These are phyloP conservation scores for Myxocyprinus asiaticus DNA, from an alignment of 2,113 vertebrate species.

Conservation along the genomic window DNA sequence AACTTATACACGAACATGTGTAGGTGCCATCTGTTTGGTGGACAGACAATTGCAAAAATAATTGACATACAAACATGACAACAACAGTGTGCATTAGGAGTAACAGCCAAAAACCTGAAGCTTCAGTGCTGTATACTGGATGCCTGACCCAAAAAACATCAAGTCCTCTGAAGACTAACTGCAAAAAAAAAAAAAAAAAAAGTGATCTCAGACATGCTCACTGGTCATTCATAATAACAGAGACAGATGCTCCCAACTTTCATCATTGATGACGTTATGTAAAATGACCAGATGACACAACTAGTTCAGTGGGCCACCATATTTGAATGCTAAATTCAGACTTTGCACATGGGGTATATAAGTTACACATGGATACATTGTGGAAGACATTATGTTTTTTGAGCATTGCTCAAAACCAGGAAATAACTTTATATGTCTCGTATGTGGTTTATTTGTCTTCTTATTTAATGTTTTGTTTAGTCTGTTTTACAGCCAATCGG, in stretches of 20 bases:
- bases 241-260: constrained; percentile 15
- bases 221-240: not conserved
- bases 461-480: constrained; percentile 29
- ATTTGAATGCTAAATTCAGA: not conserved
- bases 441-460: constrained; percentile 20
- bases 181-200: not conserved
- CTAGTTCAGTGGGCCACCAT: not conserved
- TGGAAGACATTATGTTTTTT: not conserved
- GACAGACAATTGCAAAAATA: constrained; percentile 12
- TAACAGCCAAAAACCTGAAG: constrained; percentile 3
- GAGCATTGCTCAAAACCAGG: not conserved
- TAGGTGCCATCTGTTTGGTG: not conserved
- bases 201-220: not conserved
- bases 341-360: not conserved
- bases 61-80: constrained; percentile 24
- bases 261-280: constrained; percentile 11
- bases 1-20: not conserved
- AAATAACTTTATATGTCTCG: not conserved
- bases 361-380: not conserved
- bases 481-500: constrained; percentile 27
- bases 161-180: too few relatives aligned
- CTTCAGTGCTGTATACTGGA: not conserved
- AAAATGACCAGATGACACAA: constrained; percentile 24
- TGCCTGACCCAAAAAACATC: constrained; percentile 15
- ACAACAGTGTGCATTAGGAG: constrained; percentile 19